phyloP scores from a whole-genome alignment of 1,140 invertebrate genomes.

The Rhynchophorus ferrugineus region DNA sequence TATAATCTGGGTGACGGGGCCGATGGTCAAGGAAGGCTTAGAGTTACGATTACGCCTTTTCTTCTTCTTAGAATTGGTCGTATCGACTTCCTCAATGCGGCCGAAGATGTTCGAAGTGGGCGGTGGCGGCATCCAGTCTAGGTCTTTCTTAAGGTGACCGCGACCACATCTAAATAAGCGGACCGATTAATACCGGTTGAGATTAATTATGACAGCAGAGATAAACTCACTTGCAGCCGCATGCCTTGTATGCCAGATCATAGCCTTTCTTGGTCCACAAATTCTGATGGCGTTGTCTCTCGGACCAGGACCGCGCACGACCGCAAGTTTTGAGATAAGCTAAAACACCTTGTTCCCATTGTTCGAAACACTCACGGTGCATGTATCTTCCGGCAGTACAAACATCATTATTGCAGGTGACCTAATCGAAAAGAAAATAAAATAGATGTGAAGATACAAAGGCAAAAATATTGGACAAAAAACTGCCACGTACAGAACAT shows the following conservation, averaged over 20 bases:
- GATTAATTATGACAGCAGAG: background rate
- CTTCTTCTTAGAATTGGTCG: slow-evolving; percentile 65
- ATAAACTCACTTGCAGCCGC: slow-evolving; percentile 58
- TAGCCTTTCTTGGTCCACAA: slow-evolving; percentile 97
- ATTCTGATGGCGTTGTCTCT: slow-evolving; percentile 87
- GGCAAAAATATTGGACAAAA: too few relatives aligned
- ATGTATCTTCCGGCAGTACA: slow-evolving; percentile 83
- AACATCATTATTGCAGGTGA: slow-evolving; percentile 92
- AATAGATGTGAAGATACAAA: background rate
- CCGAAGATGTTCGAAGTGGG: slow-evolving; percentile 40
- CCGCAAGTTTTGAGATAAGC: slow-evolving; percentile 84
- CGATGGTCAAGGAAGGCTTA: slow-evolving; percentile 49
- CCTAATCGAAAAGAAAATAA: slow-evolving; percentile 33
- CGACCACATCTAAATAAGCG: slow-evolving; percentile 55
- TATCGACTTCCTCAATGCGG: slow-evolving; percentile 41
- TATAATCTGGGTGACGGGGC: slow-evolving; percentile 41
- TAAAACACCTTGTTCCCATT: slow-evolving; percentile 83
- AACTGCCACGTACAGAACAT: background rate
- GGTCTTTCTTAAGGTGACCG: slow-evolving; percentile 88
- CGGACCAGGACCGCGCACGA: slow-evolving; percentile 85
- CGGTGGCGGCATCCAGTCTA: slow-evolving; percentile 78
- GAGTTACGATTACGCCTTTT: slow-evolving; percentile 59
- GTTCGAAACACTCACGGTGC: slow-evolving; percentile 92
- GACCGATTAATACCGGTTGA: background rate
- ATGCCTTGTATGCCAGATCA: slow-evolving; percentile 85